A percentile compares a stretch with the other conserved stretches of the same genome.
These are phyloP conservation scores for Penelope pileata DNA, from an alignment of 2,113 vertebrate genomes.

Conservation along the genomic window DNA sequence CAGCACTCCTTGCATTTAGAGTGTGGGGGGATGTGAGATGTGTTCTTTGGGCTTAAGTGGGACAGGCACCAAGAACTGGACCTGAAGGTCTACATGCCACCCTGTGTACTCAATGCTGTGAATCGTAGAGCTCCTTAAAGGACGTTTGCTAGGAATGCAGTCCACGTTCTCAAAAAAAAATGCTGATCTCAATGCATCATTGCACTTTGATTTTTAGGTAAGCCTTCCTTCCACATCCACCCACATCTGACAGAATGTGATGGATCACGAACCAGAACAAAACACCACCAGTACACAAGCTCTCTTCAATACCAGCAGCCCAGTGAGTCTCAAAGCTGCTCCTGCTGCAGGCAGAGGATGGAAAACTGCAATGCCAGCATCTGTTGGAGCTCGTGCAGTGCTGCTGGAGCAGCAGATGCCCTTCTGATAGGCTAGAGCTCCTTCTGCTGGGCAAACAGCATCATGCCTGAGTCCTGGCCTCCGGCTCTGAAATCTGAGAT, in stretches of 20 bases:
- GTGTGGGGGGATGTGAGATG: background rate
- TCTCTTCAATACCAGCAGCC: rapidly evolving
- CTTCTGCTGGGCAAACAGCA: conserved; percentile 13
- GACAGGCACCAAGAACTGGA: background rate
- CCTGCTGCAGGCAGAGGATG: background rate
- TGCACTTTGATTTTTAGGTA: background rate
- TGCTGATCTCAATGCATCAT: too few species aligned
- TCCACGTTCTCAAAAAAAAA: background rate
- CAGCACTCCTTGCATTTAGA: background rate
- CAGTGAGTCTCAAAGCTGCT: background rate
- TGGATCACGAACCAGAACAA: rapidly evolving
- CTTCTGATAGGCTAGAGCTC: background rate
- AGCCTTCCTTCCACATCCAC: background rate
- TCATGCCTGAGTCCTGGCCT: background rate
- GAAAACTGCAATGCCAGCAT: background rate
- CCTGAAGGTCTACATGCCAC: background rate
- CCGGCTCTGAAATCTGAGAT: background rate
- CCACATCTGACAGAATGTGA: too few species aligned
- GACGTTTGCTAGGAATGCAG: background rate
- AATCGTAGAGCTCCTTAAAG: background rate
- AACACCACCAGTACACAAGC: background rate
- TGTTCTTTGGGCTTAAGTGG: rapidly evolving
- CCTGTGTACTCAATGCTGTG: too few species aligned
- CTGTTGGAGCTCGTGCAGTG: rapidly evolving
- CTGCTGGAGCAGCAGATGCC: background rate